A percentile compares a stretch with the other conserved stretches of the same genome.
phyloP scores from a whole-genome alignment of 2,113 vertebrate genomes.

The Anguilla japonica region DNA sequence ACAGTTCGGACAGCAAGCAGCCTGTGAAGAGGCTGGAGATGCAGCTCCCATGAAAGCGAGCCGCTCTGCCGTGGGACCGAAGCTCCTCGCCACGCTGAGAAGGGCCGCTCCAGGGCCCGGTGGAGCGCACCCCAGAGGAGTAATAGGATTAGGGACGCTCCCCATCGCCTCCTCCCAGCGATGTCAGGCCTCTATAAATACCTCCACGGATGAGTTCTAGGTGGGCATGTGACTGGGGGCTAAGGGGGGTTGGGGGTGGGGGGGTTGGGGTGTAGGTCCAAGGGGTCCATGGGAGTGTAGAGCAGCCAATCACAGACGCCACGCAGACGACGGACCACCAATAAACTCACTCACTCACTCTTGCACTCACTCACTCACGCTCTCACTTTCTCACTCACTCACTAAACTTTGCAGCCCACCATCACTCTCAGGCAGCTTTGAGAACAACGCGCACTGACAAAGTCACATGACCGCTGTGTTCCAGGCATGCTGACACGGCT shows the following conservation, averaged over 20 bases:
- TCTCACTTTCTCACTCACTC: too few species aligned
- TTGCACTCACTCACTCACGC: too few species aligned
- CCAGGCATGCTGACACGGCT: neutral
- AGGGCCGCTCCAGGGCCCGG: conserved; percentile 49
- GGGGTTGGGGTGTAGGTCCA: too few species aligned
- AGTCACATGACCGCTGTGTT: neutral
- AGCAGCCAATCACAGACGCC: neutral
- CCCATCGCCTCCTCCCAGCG: neutral
- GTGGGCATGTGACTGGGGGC: neutral
- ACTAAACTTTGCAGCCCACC: too few species aligned
- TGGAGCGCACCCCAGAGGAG: neutral
- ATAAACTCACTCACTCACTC: too few species aligned
- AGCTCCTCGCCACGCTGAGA: conserved; percentile 44
- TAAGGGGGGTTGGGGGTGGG: neutral
- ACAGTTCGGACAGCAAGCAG: too few species aligned
- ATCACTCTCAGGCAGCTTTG: too few species aligned
- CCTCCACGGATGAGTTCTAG: conserved; percentile 5
- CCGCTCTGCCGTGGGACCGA: conserved; percentile 23
- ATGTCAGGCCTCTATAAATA: neutral
- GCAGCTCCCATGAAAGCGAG: conserved; percentile 42
- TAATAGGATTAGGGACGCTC: neutral
- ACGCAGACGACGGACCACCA: neutral
- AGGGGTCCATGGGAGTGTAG: neutral
- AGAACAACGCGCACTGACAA: too few species aligned
- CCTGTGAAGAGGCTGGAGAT: neutral